These are phyloP conservation scores for Acrocephalus arundinaceus DNA, from an alignment of 2,113 vertebrate genomes.

Conservation along the genomic window DNA sequence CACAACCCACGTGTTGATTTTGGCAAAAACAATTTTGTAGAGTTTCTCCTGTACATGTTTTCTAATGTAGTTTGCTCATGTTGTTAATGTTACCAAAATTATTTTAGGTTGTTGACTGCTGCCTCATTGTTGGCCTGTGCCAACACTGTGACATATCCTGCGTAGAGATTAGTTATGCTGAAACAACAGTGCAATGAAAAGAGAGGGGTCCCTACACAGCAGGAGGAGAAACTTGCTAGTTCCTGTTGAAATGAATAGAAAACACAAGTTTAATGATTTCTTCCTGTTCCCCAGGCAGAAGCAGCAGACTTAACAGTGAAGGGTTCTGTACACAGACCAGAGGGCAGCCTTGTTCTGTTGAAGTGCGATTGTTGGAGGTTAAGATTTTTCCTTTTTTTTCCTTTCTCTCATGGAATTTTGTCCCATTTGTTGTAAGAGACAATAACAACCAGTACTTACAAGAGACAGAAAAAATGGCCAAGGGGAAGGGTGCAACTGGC, in stretches of 20 bases:
- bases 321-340: neutral
- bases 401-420: neutral
- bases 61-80: neutral
- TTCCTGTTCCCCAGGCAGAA: neutral
- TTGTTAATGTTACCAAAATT: neutral
- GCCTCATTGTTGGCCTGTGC: neutral
- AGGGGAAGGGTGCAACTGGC: neutral
- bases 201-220: neutral
- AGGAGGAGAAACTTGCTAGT: neutral
- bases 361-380: neutral
- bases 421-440: neutral
- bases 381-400: neutral
- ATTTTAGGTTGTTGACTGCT: neutral
- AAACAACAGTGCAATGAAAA: neutral
- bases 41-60: neutral
- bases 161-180: neutral
- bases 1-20: conserved; percentile 14
- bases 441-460: neutral
- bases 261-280: neutral
- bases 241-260: neutral
- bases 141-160: neutral
- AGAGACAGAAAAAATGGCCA: neutral
- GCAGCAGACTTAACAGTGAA: neutral
- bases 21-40: neutral
- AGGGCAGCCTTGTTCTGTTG: neutral